Evolutionary conservation across 2,113 vertebrate species (phyloP).

Genomic region (Caracal caracal): DNA sequence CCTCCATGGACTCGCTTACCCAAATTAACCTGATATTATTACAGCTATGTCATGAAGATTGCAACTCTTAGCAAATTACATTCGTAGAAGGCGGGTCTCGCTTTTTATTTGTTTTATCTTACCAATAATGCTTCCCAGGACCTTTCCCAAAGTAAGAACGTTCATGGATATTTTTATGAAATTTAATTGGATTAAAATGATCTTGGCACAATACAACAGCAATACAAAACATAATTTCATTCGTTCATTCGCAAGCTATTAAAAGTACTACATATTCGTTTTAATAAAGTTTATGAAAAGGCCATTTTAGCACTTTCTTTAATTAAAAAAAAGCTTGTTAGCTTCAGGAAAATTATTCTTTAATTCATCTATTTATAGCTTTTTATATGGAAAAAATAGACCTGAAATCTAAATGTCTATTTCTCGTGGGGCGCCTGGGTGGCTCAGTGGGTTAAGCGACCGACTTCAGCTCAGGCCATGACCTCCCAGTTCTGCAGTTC

Average conservation of each 20-base stretch:
- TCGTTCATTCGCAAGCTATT: background rate
- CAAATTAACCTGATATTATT: background rate
- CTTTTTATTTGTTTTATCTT: background rate
- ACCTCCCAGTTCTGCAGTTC: no score
- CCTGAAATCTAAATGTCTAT: background rate
- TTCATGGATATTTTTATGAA: background rate
- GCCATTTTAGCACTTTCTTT: background rate
- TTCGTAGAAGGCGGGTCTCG: background rate
- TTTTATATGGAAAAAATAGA: background rate
- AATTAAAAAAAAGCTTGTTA: background rate
- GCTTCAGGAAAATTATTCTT: background rate
- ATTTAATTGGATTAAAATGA: background rate
- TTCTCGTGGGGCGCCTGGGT: background rate
- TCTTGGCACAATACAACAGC: background rate
- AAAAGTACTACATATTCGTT: background rate
- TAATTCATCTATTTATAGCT: background rate
- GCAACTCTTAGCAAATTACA: background rate
- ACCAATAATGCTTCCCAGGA: background rate
- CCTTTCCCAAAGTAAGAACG: background rate
- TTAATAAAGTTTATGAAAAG: background rate
- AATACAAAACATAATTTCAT: conserved; percentile 9
- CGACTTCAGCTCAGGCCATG: no score
- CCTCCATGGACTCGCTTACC: background rate
- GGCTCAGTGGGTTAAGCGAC: no score
- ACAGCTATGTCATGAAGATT: background rate